Percentiles rank a stretch among this genome's conserved stretches.
These are phyloP conservation scores for Lycocorax pyrrhopterus DNA, from an alignment of 2,113 vertebrate species.

Conservation along the genomic window DNA sequence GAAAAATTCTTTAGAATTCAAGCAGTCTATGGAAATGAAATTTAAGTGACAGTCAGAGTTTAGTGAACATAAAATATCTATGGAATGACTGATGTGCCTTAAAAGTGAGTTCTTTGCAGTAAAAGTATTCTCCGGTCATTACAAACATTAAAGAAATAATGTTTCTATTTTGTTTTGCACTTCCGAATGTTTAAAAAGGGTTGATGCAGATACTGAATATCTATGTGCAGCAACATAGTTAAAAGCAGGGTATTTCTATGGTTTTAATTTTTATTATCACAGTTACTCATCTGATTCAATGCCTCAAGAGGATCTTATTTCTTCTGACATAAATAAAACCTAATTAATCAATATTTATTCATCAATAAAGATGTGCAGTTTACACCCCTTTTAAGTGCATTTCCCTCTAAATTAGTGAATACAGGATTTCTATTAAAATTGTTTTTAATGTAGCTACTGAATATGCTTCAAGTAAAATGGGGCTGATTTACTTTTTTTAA, in stretches of 20 bases:
- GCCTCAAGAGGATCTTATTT: not conserved
- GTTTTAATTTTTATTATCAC: not conserved
- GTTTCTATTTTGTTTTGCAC: not conserved
- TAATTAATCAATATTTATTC: no score
- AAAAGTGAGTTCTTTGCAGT: slow-evolving; percentile 31
- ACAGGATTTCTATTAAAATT: slow-evolving; percentile 26
- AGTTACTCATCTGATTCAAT: not conserved
- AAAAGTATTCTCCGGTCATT: slow-evolving; percentile 9
- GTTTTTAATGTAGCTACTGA: slow-evolving; percentile 21
- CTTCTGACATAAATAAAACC: slow-evolving; percentile 1
- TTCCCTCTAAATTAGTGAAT: slow-evolving; percentile 33
- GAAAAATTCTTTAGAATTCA: not conserved
- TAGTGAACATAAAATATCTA: not conserved
- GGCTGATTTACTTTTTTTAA: slow-evolving; percentile 21
- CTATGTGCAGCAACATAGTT: not conserved
- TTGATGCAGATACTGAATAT: not conserved
- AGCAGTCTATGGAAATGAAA: not conserved
- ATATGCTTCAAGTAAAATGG: slow-evolving; percentile 15
- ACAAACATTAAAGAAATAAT: not conserved
- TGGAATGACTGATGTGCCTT: slow-evolving; percentile 59
- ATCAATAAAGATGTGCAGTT: slow-evolving; percentile 11
- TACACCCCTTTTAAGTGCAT: slow-evolving; percentile 12
- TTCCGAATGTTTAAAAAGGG: not conserved
- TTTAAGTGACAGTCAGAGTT: not conserved
- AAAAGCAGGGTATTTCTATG: not conserved